phyloP scores from a whole-genome alignment of 2,113 vertebrate genomes.

The Copsychus sechellarum region DNA sequence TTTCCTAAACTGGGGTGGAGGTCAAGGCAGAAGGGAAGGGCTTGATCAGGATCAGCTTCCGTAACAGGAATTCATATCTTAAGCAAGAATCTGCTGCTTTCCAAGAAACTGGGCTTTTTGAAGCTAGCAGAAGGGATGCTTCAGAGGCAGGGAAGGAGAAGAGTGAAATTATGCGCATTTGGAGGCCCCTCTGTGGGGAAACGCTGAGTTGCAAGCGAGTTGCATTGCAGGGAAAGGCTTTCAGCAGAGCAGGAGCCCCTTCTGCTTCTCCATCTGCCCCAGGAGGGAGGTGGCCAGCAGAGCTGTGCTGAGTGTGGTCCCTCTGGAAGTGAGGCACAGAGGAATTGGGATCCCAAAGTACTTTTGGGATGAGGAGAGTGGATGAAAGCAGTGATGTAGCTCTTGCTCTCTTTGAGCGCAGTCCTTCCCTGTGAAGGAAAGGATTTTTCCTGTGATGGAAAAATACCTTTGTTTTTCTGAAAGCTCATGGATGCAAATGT shows the following conservation, averaged over 20 bases:
- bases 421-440: background rate
- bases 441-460: background rate
- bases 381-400: background rate
- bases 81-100: conserved; percentile 38
- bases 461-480: conserved; percentile 33
- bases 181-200: conserved; percentile 57
- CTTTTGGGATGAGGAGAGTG: background rate
- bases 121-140: conserved; percentile 18
- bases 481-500: background rate
- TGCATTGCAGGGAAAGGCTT: background rate
- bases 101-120: conserved; percentile 59
- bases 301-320: background rate
- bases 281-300: background rate
- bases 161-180: background rate
- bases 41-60: conserved; percentile 13
- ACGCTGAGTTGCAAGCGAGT: conserved; percentile 17
- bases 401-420: background rate
- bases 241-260: background rate
- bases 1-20: conserved; percentile 50
- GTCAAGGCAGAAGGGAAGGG: conserved; percentile 19
- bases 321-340: background rate
- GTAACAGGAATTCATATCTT: conserved; percentile 32
- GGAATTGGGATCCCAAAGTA: background rate
- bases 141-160: background rate
- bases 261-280: background rate